These are phyloP conservation scores for Pachyramphus minor DNA, from an alignment of 2,113 vertebrate genomes.

Conservation along the genomic window DNA sequence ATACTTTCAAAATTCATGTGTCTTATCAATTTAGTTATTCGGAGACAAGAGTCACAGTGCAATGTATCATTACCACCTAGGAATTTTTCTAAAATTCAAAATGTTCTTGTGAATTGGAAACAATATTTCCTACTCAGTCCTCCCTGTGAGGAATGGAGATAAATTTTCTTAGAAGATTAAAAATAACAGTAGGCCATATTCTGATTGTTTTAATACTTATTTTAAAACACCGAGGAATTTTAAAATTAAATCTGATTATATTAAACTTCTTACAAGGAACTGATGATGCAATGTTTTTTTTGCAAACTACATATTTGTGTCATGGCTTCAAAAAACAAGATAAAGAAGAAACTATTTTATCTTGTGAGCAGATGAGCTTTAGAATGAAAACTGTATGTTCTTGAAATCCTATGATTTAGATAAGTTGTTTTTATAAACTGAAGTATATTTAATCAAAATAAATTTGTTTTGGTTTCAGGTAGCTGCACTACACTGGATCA, in stretches of 20 bases:
- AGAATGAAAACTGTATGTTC: neutral
- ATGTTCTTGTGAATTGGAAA: neutral
- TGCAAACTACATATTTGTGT: neutral
- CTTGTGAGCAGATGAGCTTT: neutral
- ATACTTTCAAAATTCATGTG: neutral
- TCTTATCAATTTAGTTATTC: neutral
- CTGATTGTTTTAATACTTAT: neutral
- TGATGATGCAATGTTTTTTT: neutral
- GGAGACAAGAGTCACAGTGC: neutral
- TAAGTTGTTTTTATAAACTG: slow-evolving; percentile 9
- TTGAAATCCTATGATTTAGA: neutral
- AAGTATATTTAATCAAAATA: slow-evolving; percentile 38
- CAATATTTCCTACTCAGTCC: neutral
- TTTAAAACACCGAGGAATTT: neutral
- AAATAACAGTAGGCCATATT: neutral
- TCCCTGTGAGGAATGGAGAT: neutral
- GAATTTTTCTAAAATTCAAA: neutral
- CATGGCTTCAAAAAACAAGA: neutral
- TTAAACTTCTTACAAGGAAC: neutral
- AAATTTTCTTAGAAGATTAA: neutral
- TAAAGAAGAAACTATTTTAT: neutral
- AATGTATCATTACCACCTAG: neutral
- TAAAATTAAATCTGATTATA: neutral
- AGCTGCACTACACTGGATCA: slow-evolving; percentile 54
- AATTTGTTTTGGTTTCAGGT: slow-evolving; percentile 63